Conservation (phyloP, 2,797 vertebrate genomes). For the Hydrolagus colliei region DNA sequence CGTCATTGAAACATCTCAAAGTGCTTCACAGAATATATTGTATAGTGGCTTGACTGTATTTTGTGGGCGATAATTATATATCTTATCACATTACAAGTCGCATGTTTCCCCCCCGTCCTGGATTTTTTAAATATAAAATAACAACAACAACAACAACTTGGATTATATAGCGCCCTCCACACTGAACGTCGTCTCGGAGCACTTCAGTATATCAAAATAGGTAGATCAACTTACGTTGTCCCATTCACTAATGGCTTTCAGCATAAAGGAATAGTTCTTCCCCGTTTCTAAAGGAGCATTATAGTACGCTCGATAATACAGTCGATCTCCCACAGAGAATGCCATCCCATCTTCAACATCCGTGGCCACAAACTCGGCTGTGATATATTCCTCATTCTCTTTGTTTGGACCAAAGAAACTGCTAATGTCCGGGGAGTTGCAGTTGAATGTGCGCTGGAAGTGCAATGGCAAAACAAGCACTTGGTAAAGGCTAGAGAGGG, state of each 20-base stretch:
- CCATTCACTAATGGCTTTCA: constrained; percentile 78
- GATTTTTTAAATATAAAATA: too few species aligned
- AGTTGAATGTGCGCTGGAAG: constrained; percentile 64
- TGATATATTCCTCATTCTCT: constrained; percentile 55
- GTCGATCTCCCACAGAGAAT: constrained; percentile 74
- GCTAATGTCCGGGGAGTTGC: constrained; percentile 55
- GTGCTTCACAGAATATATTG: too few species aligned
- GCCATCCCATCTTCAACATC: constrained; percentile 59
- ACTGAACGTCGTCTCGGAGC: background rate
- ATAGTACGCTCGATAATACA: constrained; percentile 69
- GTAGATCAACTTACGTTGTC: constrained; percentile 59
- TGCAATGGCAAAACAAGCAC: constrained; percentile 73
- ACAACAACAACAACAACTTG: too few species aligned
- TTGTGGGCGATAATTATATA: too few species aligned
- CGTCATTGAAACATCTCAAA: too few species aligned
- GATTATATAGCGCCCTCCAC: too few species aligned
- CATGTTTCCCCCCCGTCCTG: too few species aligned
- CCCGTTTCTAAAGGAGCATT: constrained; percentile 74
- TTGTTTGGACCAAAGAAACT: constrained; percentile 51
- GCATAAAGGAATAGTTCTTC: constrained; percentile 71
- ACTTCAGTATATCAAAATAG: background rate
- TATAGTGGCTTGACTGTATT: too few species aligned
- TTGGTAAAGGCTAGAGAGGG: constrained; percentile 73
- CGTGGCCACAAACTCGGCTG: constrained; percentile 65
- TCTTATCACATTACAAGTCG: too few species aligned